Evolutionary conservation across 2,797 vertebrate species (phyloP).

Genomic region (Darevskia mixta): DNA sequence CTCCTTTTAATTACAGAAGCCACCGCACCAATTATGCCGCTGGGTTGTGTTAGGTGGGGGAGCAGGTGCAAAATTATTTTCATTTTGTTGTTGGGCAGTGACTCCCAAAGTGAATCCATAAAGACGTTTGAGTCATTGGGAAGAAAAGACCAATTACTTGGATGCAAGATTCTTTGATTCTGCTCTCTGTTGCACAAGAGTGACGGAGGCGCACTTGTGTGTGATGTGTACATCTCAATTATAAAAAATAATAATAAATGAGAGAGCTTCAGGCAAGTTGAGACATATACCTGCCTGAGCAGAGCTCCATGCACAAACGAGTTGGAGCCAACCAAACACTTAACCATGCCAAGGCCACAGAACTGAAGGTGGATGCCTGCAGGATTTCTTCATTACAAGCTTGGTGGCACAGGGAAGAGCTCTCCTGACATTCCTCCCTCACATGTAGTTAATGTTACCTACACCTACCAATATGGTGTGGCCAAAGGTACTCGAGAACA

Average conservation of each 20-base stretch:
- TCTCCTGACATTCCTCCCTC: conserved; percentile 23
- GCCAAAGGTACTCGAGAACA: background rate
- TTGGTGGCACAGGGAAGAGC: background rate
- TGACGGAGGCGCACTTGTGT: background rate
- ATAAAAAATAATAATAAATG: background rate
- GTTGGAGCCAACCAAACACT: conserved; percentile 52
- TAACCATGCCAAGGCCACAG: conserved; percentile 33
- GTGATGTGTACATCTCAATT: conserved; percentile 44
- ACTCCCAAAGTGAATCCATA: conserved; percentile 60
- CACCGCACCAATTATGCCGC: conserved; percentile 67
- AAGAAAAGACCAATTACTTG: conserved; percentile 54
- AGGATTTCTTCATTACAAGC: conserved; percentile 30
- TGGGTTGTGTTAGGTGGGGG: conserved; percentile 63
- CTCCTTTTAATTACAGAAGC: conserved; percentile 62
- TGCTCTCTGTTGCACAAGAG: conserved; percentile 68
- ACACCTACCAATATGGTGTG: background rate
- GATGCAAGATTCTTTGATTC: conserved; percentile 68
- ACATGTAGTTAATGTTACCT: background rate
- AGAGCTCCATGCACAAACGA: conserved; percentile 48
- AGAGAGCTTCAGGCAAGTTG: conserved; percentile 60
- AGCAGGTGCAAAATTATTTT: conserved; percentile 66
- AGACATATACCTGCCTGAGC: conserved; percentile 37
- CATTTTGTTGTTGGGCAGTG: conserved; percentile 69
- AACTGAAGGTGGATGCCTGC: conserved; percentile 28
- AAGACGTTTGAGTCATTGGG: conserved; percentile 69